Evolutionary conservation across 2,888 invertebrate species (phyloP).

Genomic region (Nudaria mundana): DNA sequence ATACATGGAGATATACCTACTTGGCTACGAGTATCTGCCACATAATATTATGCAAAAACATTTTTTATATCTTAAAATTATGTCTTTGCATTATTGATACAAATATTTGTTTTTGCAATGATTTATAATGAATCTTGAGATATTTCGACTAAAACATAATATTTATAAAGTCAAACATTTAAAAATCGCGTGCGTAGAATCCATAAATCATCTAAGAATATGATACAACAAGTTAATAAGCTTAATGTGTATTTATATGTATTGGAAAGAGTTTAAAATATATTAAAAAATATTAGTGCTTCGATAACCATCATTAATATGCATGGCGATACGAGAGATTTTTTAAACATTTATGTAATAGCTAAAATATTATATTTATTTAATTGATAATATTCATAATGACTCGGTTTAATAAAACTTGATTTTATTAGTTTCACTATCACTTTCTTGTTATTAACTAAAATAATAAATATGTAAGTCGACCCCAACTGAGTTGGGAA

Average conservation of each 20-base stretch:
- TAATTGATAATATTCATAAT: constrained; percentile 10
- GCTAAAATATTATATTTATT: constrained; percentile 8
- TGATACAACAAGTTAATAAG: background rate
- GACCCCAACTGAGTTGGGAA: too few relatives aligned
- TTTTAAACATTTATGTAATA: constrained; percentile 9
- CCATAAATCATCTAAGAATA: background rate
- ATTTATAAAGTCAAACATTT: too few relatives aligned
- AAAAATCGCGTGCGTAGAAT: background rate
- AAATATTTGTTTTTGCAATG: too few relatives aligned
- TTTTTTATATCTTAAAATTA: too few relatives aligned
- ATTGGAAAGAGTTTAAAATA: constrained; percentile 3
- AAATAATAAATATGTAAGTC: background rate
- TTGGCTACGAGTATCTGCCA: too few relatives aligned
- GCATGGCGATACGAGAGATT: background rate
- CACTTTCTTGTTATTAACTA: background rate
- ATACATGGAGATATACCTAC: too few relatives aligned
- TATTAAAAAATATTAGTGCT: background rate
- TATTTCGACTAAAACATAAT: too few relatives aligned
- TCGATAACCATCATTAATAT: constrained; percentile 3
- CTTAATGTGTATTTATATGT: background rate
- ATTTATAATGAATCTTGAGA: background rate
- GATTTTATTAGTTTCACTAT: background rate
- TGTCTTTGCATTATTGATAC: too few relatives aligned
- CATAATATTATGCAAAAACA: too few relatives aligned
- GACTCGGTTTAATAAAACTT: constrained; percentile 12